Base-by-base conservation (phyloP, 2,888 invertebrate species). In the Formica aserva region DNA sequence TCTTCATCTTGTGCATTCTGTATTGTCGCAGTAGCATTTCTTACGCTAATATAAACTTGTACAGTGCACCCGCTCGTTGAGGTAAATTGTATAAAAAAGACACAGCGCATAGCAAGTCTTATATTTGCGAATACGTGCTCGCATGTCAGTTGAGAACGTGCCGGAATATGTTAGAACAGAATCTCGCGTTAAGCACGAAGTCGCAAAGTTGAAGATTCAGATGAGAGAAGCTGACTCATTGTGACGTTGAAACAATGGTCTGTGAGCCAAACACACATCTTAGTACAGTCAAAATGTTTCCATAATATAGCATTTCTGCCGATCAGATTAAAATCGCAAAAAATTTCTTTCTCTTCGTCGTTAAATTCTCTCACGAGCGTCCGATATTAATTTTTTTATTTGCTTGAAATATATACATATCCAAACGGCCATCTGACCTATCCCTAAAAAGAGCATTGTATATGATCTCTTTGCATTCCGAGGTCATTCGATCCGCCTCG, bases 181-280 rank as follows among this genome's bases (percentile, higher is more conserved):
- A 72, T 80, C 78, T 72, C 78, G 60, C 45, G 78, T 80, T 80
- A 72, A 80, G 78, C 78, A 80, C 78, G 78, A 72, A 80, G 72
- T 80, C 45, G 72, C 45, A 13, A 72, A 80, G 78, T 80, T 72
- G 78, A 80, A 60, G 72, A 72, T 45, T 72, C n/a, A 60, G 72
- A 72, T 60, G 72, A 71, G 71, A 60, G 57, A 80, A 80, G 60
- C 32, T 32, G 55, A 22, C 32, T 29, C 72, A 15, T 15, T 41
- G 55, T 41, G 26, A 80, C 57, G 60, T 80, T 26, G 29, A 80
- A 57, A 72, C 35, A 80, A 45, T 8, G 13, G 60, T 32, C 26
- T 22, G 32, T 29, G 11, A 45, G n/a, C 15, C 32, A 35, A 52
- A 76, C 29, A 76, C 76, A 48, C 18, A 63, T 18, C 63, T 45